Evolutionary conservation across 2,888 invertebrate genomes (phyloP).

Genomic region (Gnatocerus cornutus): DNA sequence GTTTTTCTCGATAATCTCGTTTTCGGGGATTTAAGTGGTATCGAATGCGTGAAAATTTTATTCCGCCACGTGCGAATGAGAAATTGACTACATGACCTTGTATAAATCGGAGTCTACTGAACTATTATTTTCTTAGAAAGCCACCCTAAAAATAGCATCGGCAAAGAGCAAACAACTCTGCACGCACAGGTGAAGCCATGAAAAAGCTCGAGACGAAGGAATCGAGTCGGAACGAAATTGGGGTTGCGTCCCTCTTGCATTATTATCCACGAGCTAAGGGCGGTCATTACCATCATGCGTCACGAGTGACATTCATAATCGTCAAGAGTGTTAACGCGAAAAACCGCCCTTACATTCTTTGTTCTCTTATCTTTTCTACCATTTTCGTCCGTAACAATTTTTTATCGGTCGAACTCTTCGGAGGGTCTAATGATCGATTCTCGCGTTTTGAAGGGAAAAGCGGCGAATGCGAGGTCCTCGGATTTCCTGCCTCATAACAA

Average conservation of each 20-base stretch:
- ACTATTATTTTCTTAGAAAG: constrained; percentile 22
- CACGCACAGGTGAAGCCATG: constrained; percentile 38
- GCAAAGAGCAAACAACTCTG: constrained; percentile 28
- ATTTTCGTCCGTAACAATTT: neutral
- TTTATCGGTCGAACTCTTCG: neutral
- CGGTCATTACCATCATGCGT: constrained; percentile 11
- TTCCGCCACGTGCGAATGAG: constrained; percentile 14
- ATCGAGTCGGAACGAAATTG: constrained; percentile 14
- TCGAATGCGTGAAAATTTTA: constrained; percentile 14
- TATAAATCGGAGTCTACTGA: constrained; percentile 7
- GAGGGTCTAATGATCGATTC: neutral
- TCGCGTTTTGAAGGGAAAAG: neutral
- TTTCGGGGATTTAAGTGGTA: constrained; percentile 1
- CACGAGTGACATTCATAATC: neutral
- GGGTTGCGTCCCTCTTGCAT: constrained; percentile 30
- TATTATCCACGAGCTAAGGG: constrained; percentile 17
- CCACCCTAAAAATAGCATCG: constrained; percentile 32
- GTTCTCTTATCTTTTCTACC: neutral
- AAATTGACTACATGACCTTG: constrained; percentile 12
- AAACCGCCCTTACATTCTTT: neutral
- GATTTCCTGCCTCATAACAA: constrained; percentile 31
- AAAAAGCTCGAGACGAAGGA: constrained; percentile 23
- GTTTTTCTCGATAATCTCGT: constrained; percentile 23
- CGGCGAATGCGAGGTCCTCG: constrained; percentile 18
- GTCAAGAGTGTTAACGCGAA: no score